These are phyloP conservation scores for Lamellibrachia columna DNA, from an alignment of 2,888 invertebrate species.

Conservation along the genomic window DNA sequence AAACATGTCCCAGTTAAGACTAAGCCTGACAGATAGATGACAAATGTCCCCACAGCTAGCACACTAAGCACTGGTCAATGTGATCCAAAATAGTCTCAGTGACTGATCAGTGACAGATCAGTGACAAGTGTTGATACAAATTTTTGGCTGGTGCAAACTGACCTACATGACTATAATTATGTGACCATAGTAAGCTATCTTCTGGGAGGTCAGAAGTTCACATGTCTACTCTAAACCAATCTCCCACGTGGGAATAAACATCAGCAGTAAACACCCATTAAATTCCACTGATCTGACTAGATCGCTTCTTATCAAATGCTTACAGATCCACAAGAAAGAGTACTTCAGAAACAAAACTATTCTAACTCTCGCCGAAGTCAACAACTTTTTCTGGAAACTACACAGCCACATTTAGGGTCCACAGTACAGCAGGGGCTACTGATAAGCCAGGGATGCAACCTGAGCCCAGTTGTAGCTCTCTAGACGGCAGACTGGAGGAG, in stretches of 20 bases:
- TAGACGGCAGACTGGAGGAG: not conserved
- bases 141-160: not conserved
- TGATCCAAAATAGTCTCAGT: not conserved
- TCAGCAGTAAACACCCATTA: not conserved
- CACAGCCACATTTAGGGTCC: not conserved
- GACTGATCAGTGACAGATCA: not conserved
- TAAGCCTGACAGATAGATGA: not conserved
- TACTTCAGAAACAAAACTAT: slow-evolving; percentile 9
- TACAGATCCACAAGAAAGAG: not conserved
- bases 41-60: not conserved
- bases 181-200: not conserved
- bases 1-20: not conserved
- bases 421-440: not conserved
- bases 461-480: not conserved
- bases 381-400: not conserved
- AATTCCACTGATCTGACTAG: not conserved
- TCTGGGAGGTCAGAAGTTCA: not conserved
- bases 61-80: not conserved
- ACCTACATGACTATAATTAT: not conserved
- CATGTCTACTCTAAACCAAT: not conserved
- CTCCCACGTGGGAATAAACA: not conserved
- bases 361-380: not conserved
- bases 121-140: slow-evolving; percentile 1
- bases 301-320: not conserved
- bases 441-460: not conserved